Evolutionary conservation across 2,113 vertebrate species (phyloP).

Genomic region (Australoheros scitulus): DNA sequence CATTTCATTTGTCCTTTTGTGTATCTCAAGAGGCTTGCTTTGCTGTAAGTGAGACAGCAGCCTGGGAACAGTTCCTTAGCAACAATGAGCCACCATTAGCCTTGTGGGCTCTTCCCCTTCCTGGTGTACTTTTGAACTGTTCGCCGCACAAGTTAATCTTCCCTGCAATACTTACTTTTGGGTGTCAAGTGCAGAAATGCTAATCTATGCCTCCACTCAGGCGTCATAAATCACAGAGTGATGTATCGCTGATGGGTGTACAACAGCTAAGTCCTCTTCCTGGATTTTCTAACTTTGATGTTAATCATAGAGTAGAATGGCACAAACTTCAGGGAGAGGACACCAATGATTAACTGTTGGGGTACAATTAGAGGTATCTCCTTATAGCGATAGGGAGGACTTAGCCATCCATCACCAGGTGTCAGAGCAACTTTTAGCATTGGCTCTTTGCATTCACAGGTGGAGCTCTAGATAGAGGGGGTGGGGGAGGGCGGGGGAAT

Average conservation of each 20-base stretch:
- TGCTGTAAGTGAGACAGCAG: slow-evolving; percentile 39
- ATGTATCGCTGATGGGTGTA: slow-evolving; percentile 52
- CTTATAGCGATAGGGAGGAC: slow-evolving; percentile 27
- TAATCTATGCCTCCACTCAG: slow-evolving; percentile 54
- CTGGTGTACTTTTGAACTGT: slow-evolving; percentile 46
- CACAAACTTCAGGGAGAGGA: slow-evolving; percentile 22
- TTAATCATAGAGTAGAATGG: slow-evolving; percentile 39
- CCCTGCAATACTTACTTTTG: slow-evolving; percentile 51
- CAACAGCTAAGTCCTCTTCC: slow-evolving; percentile 25
- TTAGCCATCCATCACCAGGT: slow-evolving; percentile 49
- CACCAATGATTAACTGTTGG: slow-evolving; percentile 44
- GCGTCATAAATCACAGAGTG: slow-evolving; percentile 56
- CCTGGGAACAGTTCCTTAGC: slow-evolving; percentile 69
- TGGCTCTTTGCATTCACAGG: slow-evolving; percentile 37
- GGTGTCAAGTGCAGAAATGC: slow-evolving; percentile 46
- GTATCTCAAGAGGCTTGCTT: slow-evolving; percentile 46
- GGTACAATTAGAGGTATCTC: slow-evolving; percentile 37
- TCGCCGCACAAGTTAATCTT: slow-evolving; percentile 62
- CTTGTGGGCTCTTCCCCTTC: slow-evolving; percentile 48
- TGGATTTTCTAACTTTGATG: slow-evolving; percentile 48
- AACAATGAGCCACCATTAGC: slow-evolving; percentile 68
- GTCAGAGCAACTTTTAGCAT: slow-evolving; percentile 39
- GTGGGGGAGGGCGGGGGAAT: slow-evolving; percentile 8
- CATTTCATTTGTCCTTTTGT: slow-evolving; percentile 46
- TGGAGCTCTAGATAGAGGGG: slow-evolving; percentile 27